Percentiles rank a stretch among this genome's conserved stretches.
Evolutionary conservation across 2,797 vertebrate species (phyloP).

Genomic region (Falco peregrinus): DNA sequence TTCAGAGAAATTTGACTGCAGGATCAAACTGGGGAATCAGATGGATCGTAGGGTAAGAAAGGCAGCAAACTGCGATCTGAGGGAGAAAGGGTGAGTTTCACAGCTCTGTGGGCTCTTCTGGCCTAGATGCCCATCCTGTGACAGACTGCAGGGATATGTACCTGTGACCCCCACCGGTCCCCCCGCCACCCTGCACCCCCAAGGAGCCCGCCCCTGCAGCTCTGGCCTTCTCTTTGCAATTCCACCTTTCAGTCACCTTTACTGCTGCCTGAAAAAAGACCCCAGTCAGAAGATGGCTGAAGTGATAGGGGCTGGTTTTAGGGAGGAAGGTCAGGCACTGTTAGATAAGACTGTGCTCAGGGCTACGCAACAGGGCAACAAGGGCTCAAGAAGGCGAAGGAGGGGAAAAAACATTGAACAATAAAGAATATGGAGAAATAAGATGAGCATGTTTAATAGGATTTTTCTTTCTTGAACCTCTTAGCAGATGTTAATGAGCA

Average conservation of each 20-base stretch:
- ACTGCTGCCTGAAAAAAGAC: not conserved
- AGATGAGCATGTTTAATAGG: constrained; percentile 51
- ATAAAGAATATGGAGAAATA: constrained; percentile 16
- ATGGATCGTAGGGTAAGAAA: not conserved
- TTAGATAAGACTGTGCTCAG: not conserved
- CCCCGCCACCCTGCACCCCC: not conserved
- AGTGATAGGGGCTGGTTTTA: not conserved
- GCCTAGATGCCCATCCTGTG: not conserved
- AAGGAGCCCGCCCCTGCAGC: not conserved
- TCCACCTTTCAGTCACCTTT: not conserved
- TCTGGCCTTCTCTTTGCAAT: not conserved
- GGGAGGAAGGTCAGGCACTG: not conserved
- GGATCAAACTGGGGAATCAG: not conserved
- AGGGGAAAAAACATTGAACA: not conserved
- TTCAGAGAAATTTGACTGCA: not conserved
- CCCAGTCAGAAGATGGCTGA: not conserved
- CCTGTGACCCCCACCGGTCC: not conserved
- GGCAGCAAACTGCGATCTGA: not conserved
- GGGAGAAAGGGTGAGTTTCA: not conserved
- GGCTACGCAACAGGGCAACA: not conserved
- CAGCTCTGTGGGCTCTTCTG: not conserved
- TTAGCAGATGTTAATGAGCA: constrained; percentile 67
- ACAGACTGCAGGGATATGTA: not conserved
- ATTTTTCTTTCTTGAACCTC: constrained; percentile 64
- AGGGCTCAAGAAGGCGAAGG: not conserved